Conservation (phyloP, 2,113 vertebrate species). For the Cottus gobio region DNA sequence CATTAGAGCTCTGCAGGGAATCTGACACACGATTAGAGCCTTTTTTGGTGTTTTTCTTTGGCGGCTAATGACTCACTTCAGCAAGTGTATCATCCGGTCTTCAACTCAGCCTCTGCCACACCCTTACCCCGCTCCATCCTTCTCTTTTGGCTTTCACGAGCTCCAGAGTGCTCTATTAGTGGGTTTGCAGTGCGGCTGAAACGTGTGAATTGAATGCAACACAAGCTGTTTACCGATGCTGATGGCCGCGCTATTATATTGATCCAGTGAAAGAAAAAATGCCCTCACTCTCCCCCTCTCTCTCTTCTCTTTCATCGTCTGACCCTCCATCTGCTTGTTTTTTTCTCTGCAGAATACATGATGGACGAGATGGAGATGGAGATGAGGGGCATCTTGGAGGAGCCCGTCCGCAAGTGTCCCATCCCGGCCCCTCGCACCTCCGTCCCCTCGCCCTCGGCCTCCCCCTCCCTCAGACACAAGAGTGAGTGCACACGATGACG, state of each 20-base stretch:
- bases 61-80: slow-evolving; percentile 15
- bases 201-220: slow-evolving; percentile 60
- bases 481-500: slow-evolving; percentile 81
- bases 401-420: slow-evolving; percentile 84
- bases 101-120: slow-evolving; percentile 1
- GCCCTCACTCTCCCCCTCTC: not conserved
- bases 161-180: slow-evolving; percentile 43
- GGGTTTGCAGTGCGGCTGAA: slow-evolving; percentile 25
- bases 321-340: not conserved
- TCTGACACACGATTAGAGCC: slow-evolving; percentile 5
- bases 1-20: slow-evolving; percentile 41
- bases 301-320: not conserved
- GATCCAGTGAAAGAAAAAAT: slow-evolving; percentile 45
- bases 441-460: slow-evolving; percentile 86
- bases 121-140: slow-evolving; percentile 8
- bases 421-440: slow-evolving; percentile 86
- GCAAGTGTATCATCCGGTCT: slow-evolving; percentile 24
- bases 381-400: slow-evolving; percentile 81
- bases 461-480: slow-evolving; percentile 90
- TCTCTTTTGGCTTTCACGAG: slow-evolving; percentile 17
- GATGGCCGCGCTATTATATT: slow-evolving; percentile 49
- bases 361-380: slow-evolving; percentile 86
- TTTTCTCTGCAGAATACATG: slow-evolving; percentile 85
- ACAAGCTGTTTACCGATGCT: slow-evolving; percentile 52
- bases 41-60: slow-evolving; percentile 13